Base-by-base conservation (phyloP, 2,888 invertebrate species). In the Opisthograptis luteolata region DNA sequence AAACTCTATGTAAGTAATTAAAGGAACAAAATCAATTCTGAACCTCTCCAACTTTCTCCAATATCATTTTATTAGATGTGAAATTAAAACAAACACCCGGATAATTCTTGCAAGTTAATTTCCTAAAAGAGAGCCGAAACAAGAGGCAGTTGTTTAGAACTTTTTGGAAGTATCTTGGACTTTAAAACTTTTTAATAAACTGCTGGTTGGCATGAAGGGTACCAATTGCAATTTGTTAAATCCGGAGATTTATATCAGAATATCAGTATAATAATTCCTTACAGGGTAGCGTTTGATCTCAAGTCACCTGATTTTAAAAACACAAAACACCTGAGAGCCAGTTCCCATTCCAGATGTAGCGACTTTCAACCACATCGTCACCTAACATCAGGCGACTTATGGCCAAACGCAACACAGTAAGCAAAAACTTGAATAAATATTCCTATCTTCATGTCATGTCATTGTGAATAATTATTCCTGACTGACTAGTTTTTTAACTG, bases 141-240 rank as follows among this genome's bases (percentile, higher is more conserved):
- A 41, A 28, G 44, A 19, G 40, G 20, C 44, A 35, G 40, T 51
- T 51, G 50, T 9, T 35, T 3, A 5, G 10, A 44, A 35, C 39
- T 53, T 36, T n/a, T 47, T 36, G 17, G 15, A 46, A 46, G 52
- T 42, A 46, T 42, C 40, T 39, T 42, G n/a, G 46, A 42, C 22
- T 46, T 46, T 46, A 28, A 36, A 46, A 52, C 36, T 52, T 20
- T 52, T 46, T 42, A 32, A 42, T 52, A 46, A 42, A 40, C 44
- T 51, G 37, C 22, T 36, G 37, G 13, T 5, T 14, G 19, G 34
- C 7, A 27, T 22, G 28, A 35, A 25, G 28, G 40, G 34, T 20
- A 24, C 14, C 9, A 45, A 41, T 48, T 36, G 42, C 39, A 45
- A 36, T 40, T 51, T 51, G 44, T 44, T 34, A n/a, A n/a, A n/a